Conservation (phyloP, 2,888 invertebrate genomes). For the Trissoscelio sp. region DNA sequence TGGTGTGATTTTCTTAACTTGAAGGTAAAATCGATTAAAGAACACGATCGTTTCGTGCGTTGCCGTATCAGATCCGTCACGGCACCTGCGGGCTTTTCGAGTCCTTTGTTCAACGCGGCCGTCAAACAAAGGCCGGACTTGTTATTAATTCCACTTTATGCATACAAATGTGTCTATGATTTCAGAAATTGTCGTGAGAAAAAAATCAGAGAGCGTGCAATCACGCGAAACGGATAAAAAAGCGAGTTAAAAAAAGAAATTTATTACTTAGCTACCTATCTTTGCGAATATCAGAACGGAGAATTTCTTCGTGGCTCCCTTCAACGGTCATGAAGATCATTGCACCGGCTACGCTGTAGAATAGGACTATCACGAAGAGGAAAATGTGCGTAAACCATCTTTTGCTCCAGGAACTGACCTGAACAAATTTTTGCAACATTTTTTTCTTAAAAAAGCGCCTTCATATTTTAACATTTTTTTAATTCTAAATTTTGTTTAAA, state of each 20-base stretch:
- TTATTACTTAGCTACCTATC: slow-evolving; percentile 74
- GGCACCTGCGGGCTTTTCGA: slow-evolving; percentile 3
- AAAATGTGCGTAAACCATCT: slow-evolving; percentile 96
- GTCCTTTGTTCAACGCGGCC: slow-evolving; percentile 29
- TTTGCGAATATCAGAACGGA: slow-evolving; percentile 76
- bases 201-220: neutral
- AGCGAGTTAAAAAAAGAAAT: neutral
- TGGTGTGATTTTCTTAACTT: neutral
- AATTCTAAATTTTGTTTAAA: no score
- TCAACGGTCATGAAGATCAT: slow-evolving; percentile 91
- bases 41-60: slow-evolving; percentile 29
- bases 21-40: slow-evolving; percentile 46
- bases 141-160: slow-evolving; percentile 21
- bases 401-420: slow-evolving; percentile 88
- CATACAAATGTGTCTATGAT: neutral
- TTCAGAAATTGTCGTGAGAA: slow-evolving; percentile 8
- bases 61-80: slow-evolving; percentile 58
- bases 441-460: no score
- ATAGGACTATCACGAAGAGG: slow-evolving; percentile 89
- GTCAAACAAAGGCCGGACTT: slow-evolving; percentile 50
- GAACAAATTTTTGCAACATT: slow-evolving; percentile 37
- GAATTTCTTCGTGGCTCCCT: slow-evolving; percentile 84
- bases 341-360: slow-evolving; percentile 93
- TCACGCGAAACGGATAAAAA: slow-evolving; percentile 1
- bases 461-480: no score